Percentiles rank a stretch among this genome's conserved stretches.
These are phyloP conservation scores for Melanophora roralis DNA, from an alignment of 2,888 invertebrate genomes.

Conservation along the genomic window DNA sequence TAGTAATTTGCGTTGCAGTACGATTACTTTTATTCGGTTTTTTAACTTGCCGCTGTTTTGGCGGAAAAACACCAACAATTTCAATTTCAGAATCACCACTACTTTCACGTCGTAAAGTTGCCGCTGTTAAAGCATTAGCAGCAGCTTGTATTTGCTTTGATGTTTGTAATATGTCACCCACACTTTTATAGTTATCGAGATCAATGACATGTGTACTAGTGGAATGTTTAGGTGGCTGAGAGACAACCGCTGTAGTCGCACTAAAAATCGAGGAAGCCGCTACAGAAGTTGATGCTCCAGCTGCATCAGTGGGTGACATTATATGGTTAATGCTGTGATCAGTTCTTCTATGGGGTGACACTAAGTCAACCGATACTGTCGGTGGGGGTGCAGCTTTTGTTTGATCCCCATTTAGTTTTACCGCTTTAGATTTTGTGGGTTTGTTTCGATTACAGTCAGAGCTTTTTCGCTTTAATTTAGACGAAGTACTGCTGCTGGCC, in stretches of 20 bases:
- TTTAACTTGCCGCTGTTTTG: constrained; percentile 57
- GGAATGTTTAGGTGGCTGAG: constrained; percentile 69
- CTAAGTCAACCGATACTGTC: constrained; percentile 64
- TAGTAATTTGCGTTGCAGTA: constrained; percentile 20
- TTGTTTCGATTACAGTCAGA: constrained; percentile 41
- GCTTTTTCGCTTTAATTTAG: constrained; percentile 65
- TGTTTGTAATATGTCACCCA: constrained; percentile 74
- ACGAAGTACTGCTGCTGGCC: constrained; percentile 69
- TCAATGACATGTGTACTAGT: constrained; percentile 70
- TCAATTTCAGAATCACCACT: constrained; percentile 77
- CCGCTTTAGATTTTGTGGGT: constrained; percentile 41
- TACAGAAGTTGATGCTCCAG: constrained; percentile 25
- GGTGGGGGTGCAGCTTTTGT: constrained; percentile 58
- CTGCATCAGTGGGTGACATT: constrained; percentile 63
- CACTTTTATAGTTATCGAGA: constrained; percentile 74
- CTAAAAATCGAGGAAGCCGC: constrained; percentile 55
- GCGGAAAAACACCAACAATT: constrained; percentile 74
- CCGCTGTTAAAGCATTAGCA: constrained; percentile 46
- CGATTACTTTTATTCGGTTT: constrained; percentile 47
- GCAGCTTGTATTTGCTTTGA: constrained; percentile 71
- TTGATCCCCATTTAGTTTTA: constrained; percentile 62
- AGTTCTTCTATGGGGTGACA: constrained; percentile 70
- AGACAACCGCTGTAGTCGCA: constrained; percentile 44
- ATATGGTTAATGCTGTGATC: constrained; percentile 75
- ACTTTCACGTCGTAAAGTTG: constrained; percentile 67